Evolutionary conservation across 2,113 vertebrate species (phyloP).

Genomic region (Elephas maximus): DNA sequence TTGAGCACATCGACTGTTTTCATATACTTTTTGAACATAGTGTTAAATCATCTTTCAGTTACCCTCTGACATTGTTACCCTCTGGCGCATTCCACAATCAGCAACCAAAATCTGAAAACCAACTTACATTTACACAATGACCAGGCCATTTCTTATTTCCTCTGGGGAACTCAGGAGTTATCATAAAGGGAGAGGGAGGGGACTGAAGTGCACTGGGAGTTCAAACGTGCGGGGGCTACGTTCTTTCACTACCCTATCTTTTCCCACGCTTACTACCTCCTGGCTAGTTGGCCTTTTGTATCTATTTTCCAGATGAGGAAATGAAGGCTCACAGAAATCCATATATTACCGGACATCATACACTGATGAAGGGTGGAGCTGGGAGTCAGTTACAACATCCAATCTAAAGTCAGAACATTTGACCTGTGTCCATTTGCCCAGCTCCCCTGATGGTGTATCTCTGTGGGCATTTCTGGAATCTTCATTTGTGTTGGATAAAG

Average conservation of each 20-base stretch:
- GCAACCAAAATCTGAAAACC: background rate
- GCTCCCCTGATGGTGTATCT: background rate
- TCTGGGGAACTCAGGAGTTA: background rate
- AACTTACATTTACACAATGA: background rate
- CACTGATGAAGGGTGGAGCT: background rate
- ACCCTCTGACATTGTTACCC: background rate
- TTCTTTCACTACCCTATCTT: background rate
- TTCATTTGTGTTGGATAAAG: background rate
- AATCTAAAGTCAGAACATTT: background rate
- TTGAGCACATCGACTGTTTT: background rate
- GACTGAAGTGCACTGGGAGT: background rate
- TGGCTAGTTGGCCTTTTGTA: background rate
- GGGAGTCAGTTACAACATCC: background rate
- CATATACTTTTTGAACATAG: background rate
- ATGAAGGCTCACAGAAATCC: background rate
- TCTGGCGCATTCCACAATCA: background rate
- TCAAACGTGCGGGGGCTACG: background rate
- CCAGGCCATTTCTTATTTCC: background rate
- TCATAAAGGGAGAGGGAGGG: background rate
- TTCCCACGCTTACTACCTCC: background rate
- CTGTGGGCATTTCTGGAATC: background rate
- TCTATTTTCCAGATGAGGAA: background rate
- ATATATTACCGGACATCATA: background rate
- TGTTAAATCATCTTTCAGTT: background rate
- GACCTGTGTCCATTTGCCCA: background rate